phyloP scores from a whole-genome alignment of 1,140 invertebrate genomes.

The Drosophila sproati region DNA sequence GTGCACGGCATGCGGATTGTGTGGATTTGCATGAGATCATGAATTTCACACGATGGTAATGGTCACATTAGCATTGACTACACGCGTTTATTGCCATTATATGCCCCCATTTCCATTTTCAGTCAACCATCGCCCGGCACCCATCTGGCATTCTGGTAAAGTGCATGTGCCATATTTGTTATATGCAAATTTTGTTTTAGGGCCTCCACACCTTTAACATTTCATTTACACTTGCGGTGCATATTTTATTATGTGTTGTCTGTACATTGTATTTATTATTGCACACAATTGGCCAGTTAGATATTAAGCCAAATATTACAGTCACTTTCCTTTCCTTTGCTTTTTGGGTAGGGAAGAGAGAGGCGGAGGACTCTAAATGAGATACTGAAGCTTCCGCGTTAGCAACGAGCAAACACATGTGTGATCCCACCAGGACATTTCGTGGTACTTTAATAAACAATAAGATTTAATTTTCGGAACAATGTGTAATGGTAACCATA shows the following conservation, averaged over 20 bases:
- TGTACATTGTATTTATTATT: conserved; percentile 64
- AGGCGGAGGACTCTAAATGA: background rate
- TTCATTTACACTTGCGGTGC: conserved; percentile 78
- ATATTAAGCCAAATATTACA: conserved; percentile 49
- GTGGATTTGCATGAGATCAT: conserved; percentile 78
- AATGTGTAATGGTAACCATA: conserved; percentile 32
- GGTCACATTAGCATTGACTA: conserved; percentile 78
- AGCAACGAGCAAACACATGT: conserved; percentile 22
- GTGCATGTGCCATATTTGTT: conserved; percentile 80
- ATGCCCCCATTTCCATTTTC: background rate
- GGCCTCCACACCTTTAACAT: conserved; percentile 53
- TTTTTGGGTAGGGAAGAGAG: background rate
- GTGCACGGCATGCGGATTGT: conserved; percentile 57
- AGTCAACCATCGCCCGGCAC: background rate
- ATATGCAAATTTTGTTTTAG: conserved; percentile 67
- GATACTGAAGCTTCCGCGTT: background rate
- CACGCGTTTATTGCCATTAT: conserved; percentile 64
- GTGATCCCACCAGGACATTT: conserved; percentile 28
- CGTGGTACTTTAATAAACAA: conserved; percentile 34
- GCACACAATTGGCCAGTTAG: conserved; percentile 73
- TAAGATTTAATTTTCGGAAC: conserved; percentile 55
- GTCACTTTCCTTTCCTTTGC: background rate
- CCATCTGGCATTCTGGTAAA: conserved; percentile 19
- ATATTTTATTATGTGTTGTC: conserved; percentile 69
- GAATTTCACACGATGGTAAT: conserved; percentile 76